A percentile compares a stretch with the other conserved stretches of the same genome.
Evolutionary conservation across 2,888 invertebrate species (phyloP).

Genomic region (Caenorhabditis sinica): DNA sequence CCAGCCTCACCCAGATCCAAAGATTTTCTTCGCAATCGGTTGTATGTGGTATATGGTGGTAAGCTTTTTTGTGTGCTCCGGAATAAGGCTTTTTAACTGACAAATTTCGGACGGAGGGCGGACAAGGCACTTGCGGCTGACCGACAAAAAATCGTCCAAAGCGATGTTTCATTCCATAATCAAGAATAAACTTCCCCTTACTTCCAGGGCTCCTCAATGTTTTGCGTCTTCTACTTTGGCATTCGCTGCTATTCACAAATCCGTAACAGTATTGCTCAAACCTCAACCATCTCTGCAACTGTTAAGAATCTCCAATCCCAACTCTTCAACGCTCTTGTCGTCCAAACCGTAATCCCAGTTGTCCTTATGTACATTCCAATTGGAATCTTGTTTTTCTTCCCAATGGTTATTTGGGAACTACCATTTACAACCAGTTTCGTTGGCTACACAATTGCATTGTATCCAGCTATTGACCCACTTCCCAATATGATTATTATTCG

Average conservation of each 20-base stretch:
- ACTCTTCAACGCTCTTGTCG: constrained; percentile 40
- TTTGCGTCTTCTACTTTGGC: constrained; percentile 51
- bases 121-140: too few species aligned
- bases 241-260: constrained; percentile 26
- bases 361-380: constrained; percentile 45
- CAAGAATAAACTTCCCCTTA: too few species aligned
- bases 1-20: constrained; percentile 49
- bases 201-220: constrained; percentile 36
- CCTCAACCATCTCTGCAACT: not conserved
- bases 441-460: constrained; percentile 30
- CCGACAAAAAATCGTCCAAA: too few species aligned
- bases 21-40: constrained; percentile 57
- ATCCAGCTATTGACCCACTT: constrained; percentile 42
- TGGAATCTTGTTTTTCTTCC: constrained; percentile 32
- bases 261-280: not conserved
- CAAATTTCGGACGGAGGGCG: too few species aligned
- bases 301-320: constrained; percentile 34
- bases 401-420: constrained; percentile 33
- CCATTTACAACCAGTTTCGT: constrained; percentile 18
- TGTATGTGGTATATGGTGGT: constrained; percentile 63
- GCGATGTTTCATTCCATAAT: too few species aligned
- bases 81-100: too few species aligned
- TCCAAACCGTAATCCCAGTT: constrained; percentile 45
- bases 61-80: not conserved
- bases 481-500: constrained; percentile 47